Conservation (phyloP, 2,888 invertebrate species). For the Chrysopilus asiliformis region DNA sequence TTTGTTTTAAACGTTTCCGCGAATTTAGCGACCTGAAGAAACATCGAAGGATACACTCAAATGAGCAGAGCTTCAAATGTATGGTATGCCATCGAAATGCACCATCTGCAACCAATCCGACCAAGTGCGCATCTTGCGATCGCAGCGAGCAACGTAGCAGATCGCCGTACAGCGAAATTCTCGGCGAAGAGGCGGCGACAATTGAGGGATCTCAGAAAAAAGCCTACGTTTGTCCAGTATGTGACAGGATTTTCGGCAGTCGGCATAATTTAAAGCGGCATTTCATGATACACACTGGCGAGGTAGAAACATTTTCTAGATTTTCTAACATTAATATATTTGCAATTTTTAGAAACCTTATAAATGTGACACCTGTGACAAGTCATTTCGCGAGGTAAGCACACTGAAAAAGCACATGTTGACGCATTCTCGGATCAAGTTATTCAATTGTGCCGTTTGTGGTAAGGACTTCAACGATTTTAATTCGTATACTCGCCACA, state of each 20-base stretch:
- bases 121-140: slow-evolving; percentile 29
- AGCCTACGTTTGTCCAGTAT: slow-evolving; percentile 31
- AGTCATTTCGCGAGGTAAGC: slow-evolving; percentile 32
- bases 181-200: slow-evolving; percentile 15
- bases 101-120: slow-evolving; percentile 28
- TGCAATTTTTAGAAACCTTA: too few species aligned
- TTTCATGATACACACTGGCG: slow-evolving; percentile 35
- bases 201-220: slow-evolving; percentile 14
- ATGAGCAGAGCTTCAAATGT: slow-evolving; percentile 26
- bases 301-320: too few species aligned
- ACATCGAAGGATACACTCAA: slow-evolving; percentile 29
- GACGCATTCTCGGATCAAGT: slow-evolving; percentile 30
- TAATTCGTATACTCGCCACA: slow-evolving; percentile 27
- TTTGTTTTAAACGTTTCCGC: slow-evolving; percentile 32
- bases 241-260: slow-evolving; percentile 32
- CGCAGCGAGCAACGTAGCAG: slow-evolving; percentile 3
- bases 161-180: slow-evolving; percentile 10
- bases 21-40: slow-evolving; percentile 35
- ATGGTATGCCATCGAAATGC: slow-evolving; percentile 28
- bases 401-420: slow-evolving; percentile 33
- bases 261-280: slow-evolving; percentile 34
- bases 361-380: slow-evolving; percentile 29
- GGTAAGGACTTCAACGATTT: slow-evolving; percentile 29
- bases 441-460: slow-evolving; percentile 30
- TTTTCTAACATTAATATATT: too few species aligned